Evolutionary conservation across 2,797 vertebrate genomes (phyloP), one percentile per base, ranked within the genome.

Genomic region (Gorsachius magnificus): DNA sequence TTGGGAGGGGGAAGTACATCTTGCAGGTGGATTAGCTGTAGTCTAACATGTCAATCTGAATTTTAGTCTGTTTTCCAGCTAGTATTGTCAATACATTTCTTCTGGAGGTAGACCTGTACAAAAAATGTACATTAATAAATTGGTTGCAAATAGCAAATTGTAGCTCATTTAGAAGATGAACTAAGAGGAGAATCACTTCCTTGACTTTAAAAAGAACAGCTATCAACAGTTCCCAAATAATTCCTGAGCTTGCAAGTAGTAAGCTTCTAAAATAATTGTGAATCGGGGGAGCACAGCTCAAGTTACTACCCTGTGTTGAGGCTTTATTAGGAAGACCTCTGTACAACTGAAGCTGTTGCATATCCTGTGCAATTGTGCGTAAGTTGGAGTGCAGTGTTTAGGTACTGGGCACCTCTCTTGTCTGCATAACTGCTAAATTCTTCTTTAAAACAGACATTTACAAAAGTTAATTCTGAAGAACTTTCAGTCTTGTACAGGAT

Each of bases 111-210:
- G 24, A 15, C 10, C 7, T 38, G 13, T 28, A 9, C 9, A 6
- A 18, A 76, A 50, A 5, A 13, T 0, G 2, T 16, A 0, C 8
- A 7, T 29, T 24, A 31, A 4, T 41, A 54, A 45, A 14, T 57
- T 46, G 12, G 7, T 50, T 85, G n/a, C 25, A 61, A 41, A 6
- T 90, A 36, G 1, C 16, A 36, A 35, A 65, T 6, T 57, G 26
- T 53, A 69, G 31, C 19, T 90, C 3, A 24, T 36, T 78, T 71
- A 68, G 25, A 63, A 45, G 14, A 29, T 45, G 28, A 21, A 14
- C 28, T 63, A 33, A 50, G 31, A 68, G 24, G 43, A 43, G 4
- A 36, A 50, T 57, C 5, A 13, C 31, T 16, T 38, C 3, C 3
- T 11, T 38, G 28, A 24, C 20, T 72, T 85, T 13, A 33, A 46